Conservation (phyloP, 2,888 invertebrate genomes). For the Horisme vitalbata region DNA sequence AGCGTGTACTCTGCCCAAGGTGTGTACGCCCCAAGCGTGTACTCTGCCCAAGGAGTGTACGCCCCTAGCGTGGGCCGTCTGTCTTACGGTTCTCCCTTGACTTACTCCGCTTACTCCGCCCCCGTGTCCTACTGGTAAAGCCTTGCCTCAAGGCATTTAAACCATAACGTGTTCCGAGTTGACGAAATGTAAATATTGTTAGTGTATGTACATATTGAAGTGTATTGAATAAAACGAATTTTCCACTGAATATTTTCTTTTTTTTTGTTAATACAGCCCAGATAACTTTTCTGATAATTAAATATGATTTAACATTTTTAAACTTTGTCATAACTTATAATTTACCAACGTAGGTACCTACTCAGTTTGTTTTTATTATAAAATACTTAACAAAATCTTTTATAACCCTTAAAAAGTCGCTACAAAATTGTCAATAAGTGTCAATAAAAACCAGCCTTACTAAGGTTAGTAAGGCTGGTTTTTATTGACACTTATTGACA, state of each 20-base stretch:
- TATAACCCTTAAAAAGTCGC: no score
- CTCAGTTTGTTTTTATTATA: no score
- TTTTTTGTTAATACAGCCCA: no score
- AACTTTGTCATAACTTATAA: no score
- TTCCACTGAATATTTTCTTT: conserved; percentile 9
- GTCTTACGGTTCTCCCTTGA: conserved; percentile 39
- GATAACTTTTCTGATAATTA: no score
- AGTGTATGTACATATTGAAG: conserved; percentile 51
- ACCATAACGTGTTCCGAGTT: conserved; percentile 52
- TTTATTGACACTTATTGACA: no score
- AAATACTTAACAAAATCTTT: no score
- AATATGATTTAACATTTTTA: no score
- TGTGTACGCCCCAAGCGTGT: conserved; percentile 38
- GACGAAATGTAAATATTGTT: conserved; percentile 56
- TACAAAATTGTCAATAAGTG: no score
- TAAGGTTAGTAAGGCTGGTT: no score
- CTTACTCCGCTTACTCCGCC: conserved; percentile 61
- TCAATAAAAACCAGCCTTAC: no score
- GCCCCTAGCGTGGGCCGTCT: conserved; percentile 34
- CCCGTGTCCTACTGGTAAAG: conserved; percentile 64
- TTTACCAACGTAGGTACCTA: no score
- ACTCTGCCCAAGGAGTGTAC: conserved; percentile 31
- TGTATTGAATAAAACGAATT: conserved; percentile 39
- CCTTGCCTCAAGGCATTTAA: conserved; percentile 30
- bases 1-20: conserved; percentile 32